Evolutionary conservation across 1,140 invertebrate genomes (phyloP).

Genomic region (Bombus breviceps): DNA sequence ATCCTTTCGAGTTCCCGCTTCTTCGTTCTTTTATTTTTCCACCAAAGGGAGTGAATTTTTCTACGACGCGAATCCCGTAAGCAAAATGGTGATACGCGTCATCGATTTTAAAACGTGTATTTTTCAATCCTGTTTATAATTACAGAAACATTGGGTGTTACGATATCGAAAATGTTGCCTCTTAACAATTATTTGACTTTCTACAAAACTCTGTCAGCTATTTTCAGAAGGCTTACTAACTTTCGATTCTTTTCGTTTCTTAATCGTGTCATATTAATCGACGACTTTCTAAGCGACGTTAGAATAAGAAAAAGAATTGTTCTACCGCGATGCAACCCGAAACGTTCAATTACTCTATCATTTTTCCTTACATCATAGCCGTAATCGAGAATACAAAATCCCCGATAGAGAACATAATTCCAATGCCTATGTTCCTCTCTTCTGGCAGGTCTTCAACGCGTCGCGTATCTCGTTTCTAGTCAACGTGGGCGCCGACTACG

Average conservation of each 20-base stretch:
- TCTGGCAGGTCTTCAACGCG: constrained; percentile 33
- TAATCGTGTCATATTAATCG: no score
- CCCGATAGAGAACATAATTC: background rate
- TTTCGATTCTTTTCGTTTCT: no score
- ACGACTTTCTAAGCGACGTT: no score
- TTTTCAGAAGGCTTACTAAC: no score
- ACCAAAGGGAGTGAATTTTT: background rate
- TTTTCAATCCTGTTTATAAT: background rate
- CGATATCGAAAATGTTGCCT: background rate
- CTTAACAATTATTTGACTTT: background rate
- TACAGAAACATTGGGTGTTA: background rate
- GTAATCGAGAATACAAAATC: background rate
- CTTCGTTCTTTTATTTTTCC: no score
- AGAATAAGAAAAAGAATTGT: no score
- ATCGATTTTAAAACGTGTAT: background rate
- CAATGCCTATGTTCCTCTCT: background rate
- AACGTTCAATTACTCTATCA: background rate
- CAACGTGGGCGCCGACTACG: constrained; percentile 55
- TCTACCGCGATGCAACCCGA: no score
- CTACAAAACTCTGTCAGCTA: background rate
- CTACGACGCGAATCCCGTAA: background rate
- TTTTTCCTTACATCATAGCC: background rate
- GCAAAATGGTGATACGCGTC: no score
- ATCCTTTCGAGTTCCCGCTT: background rate
- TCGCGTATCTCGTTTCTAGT: constrained; percentile 62